Evolutionary conservation across 2,113 vertebrate genomes (phyloP), one percentile per base, ranked within the genome.

Genomic region (Hydrolagus affinis): DNA sequence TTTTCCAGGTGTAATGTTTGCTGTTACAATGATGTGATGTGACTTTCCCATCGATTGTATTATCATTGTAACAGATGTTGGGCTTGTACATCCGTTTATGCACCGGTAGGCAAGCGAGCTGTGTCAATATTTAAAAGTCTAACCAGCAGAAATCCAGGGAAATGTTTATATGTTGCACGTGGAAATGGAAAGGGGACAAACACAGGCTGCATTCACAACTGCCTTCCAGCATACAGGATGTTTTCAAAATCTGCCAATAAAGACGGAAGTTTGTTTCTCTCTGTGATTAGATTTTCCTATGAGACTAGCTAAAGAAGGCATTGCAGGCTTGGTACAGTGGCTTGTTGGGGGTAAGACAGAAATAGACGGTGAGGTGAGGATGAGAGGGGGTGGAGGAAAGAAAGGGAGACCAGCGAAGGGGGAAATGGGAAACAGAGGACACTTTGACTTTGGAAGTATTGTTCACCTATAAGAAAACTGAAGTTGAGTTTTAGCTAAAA

Each of bases 51-150:
- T 44, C n/a, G n/a, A 44, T 44, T 44, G n/a, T 62, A n/a, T 78
- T 83, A 83, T 66, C 66, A 64, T 64, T 60, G 30, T 12, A 62
- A 83, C 78, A 68, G 78, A 66, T 83, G 78, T 32, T 66, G 14
- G 30, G 15, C 62, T 83, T 64, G 15, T 17, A 32, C 25, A 83
- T 83, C 60, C 62, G 30, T 28, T 83, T 68, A 60, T 66, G 62
- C 25, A 66, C 78, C 30, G 25, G 28, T 66, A 66, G 66, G 60
- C 78, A 83, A 68, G 28, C 9, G 60, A 60, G 15, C 66, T 68
- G 15, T 30, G 78, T 83, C 78, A 83, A 83, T 83, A 83, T 83
- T 83, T 83, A 83, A 83, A 66, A 57, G 30, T 83, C 66, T 66
- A 64, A 32, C 25, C 15, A 19, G 78, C 78, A 83, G 28, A 83